Percentiles rank a stretch among this genome's conserved stretches.
Evolutionary conservation across 2,113 vertebrate genomes (phyloP).

Genomic region (Cyprinodon brontotheroides): DNA sequence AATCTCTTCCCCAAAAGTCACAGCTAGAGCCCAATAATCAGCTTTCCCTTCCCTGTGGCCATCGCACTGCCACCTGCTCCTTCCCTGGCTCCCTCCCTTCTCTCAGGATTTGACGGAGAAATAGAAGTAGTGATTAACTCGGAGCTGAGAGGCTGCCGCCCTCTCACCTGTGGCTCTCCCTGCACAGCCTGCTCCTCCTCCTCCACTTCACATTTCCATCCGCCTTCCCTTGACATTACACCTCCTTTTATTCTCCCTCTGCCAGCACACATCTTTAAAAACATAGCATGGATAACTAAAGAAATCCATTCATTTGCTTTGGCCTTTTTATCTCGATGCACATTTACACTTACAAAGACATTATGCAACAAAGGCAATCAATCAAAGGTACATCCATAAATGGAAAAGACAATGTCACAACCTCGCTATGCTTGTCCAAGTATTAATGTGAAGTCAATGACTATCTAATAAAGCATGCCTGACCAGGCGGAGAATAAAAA

Average conservation of each 20-base stretch:
- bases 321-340: not conserved
- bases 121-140: constrained; percentile 69
- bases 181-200: constrained; percentile 12
- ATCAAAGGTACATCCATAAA: not conserved
- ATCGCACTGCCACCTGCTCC: constrained; percentile 67
- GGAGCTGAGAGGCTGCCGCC: constrained; percentile 56
- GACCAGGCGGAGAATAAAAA: constrained; percentile 23
- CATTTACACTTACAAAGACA: not conserved
- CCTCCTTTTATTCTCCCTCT: constrained; percentile 1
- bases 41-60: constrained; percentile 64
- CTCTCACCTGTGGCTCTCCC: constrained; percentile 68
- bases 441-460: constrained; percentile 47
- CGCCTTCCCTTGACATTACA: constrained; percentile 29
- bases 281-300: not conserved
- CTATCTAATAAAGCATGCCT: constrained; percentile 36
- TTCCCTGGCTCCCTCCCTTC: constrained; percentile 18
- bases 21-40: constrained; percentile 59
- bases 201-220: constrained; percentile 25
- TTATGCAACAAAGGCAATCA: too few relatives aligned
- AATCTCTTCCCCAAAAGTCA: constrained; percentile 41
- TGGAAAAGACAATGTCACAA: not conserved
- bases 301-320: not conserved
- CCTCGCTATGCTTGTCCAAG: constrained; percentile 16
- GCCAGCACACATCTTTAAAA: not conserved
- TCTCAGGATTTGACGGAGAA: constrained; percentile 59